Percentiles rank a stretch among this genome's conserved stretches.
These are phyloP conservation scores for Thalpophila matura DNA, from an alignment of 2,888 invertebrate species.

Conservation along the genomic window DNA sequence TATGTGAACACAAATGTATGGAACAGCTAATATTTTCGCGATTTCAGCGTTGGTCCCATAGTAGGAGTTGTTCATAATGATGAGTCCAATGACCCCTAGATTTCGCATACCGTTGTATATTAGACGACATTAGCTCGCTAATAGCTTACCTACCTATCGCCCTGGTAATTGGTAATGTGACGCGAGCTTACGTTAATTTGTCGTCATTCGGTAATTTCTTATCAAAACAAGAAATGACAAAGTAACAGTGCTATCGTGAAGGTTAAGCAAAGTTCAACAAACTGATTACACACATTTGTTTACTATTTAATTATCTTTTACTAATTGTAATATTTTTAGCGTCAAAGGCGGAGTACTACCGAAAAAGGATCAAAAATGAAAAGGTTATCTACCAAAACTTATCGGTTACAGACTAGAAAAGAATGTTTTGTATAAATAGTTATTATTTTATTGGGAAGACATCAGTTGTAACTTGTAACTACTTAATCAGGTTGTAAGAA, in stretches of 20 bases:
- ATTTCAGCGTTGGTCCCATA: too few species aligned
- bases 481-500: neutral
- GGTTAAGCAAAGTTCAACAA: slow-evolving; percentile 45
- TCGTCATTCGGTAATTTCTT: slow-evolving; percentile 10
- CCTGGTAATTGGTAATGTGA: too few species aligned
- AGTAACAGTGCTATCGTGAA: slow-evolving; percentile 2
- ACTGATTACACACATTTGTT: slow-evolving; percentile 42
- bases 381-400: slow-evolving; percentile 18
- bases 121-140: too few species aligned
- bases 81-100: too few species aligned
- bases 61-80: too few species aligned
- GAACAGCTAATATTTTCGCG: too few species aligned
- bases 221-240: slow-evolving; percentile 7
- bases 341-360: slow-evolving; percentile 6
- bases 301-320: slow-evolving; percentile 18
- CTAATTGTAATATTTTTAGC: slow-evolving; percentile 5
- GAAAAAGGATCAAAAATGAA: neutral
- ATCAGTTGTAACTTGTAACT: too few species aligned
- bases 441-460: neutral
- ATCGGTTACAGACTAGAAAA: slow-evolving; percentile 32
- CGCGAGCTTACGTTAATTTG: neutral
- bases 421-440: slow-evolving; percentile 28
- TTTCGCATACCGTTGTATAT: too few species aligned
- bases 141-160: too few species aligned
- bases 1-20: too few species aligned